These are phyloP conservation scores for Phocides pigmalion DNA, from an alignment of 1,140 invertebrate species.

Conservation along the genomic window DNA sequence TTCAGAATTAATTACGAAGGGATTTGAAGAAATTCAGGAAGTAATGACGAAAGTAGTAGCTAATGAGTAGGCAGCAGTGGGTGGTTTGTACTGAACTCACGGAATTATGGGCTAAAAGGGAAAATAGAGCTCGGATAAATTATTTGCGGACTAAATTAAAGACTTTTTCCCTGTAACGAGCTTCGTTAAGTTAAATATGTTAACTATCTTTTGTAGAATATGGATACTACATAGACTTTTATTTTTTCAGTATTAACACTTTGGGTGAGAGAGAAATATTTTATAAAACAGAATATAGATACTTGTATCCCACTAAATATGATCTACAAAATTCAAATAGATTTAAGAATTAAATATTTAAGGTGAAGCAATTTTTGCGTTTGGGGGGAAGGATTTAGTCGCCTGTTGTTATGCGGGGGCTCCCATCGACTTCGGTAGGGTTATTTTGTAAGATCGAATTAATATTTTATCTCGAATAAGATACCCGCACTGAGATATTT, in stretches of 20 bases:
- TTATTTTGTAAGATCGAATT: no score
- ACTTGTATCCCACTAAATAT: no score
- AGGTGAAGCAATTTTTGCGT: no score
- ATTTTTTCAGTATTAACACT: not conserved
- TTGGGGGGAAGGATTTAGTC: no score
- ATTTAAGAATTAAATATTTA: no score
- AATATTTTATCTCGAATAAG: no score
- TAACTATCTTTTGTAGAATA: slow-evolving; percentile 3
- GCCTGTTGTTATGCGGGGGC: no score
- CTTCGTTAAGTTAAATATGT: not conserved
- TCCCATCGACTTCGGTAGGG: no score
- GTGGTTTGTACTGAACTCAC: slow-evolving; percentile 11
- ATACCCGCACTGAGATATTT: no score
- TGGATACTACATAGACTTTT: not conserved
- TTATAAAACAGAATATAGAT: no score
- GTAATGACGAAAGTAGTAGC: slow-evolving; percentile 13
- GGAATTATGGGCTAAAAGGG: slow-evolving; percentile 12
- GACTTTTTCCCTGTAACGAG: slow-evolving; percentile 18
- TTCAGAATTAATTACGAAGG: slow-evolving; percentile 14
- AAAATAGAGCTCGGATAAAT: slow-evolving; percentile 19
- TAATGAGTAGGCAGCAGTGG: slow-evolving; percentile 20
- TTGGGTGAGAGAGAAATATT: no score
- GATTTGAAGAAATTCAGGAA: slow-evolving; percentile 18
- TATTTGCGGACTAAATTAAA: slow-evolving; percentile 20
- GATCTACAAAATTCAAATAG: no score